Evolutionary conservation across 1,140 invertebrate genomes (phyloP).

Genomic region (Mesaphorura yosii): DNA sequence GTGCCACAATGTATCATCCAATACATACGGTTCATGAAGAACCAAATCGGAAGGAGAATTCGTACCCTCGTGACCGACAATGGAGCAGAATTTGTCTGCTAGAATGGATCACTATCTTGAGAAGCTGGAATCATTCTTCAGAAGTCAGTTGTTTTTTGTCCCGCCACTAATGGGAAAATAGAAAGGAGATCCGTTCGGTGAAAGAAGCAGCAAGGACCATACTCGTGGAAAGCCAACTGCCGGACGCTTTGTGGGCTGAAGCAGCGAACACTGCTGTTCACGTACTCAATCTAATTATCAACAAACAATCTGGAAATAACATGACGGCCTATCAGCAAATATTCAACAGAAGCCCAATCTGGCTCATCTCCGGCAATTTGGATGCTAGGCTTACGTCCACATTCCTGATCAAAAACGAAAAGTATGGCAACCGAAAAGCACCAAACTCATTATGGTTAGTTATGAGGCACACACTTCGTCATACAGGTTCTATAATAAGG

Average conservation of each 20-base stretch:
- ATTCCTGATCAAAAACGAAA: slow-evolving; percentile 15
- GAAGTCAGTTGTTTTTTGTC: slow-evolving; percentile 38
- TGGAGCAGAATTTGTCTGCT: slow-evolving; percentile 27
- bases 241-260: slow-evolving; percentile 39
- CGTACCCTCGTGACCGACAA: slow-evolving; percentile 20
- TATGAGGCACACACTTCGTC: slow-evolving; percentile 20
- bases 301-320: slow-evolving; percentile 5
- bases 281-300: slow-evolving; percentile 34
- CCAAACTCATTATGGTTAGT: slow-evolving; percentile 28
- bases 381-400: slow-evolving; percentile 29
- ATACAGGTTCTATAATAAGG: slow-evolving; percentile 19
- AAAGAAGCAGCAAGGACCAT: slow-evolving; percentile 30
- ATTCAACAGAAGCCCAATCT: slow-evolving; percentile 31
- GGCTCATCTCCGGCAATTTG: slow-evolving; percentile 32
- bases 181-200: slow-evolving; percentile 38
- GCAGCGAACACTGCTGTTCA: slow-evolving; percentile 38
- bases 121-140: slow-evolving; percentile 39
- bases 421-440: slow-evolving; percentile 29
- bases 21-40: slow-evolving; percentile 7
- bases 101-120: slow-evolving; percentile 11
- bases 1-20: background rate
- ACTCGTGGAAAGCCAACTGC: slow-evolving; percentile 32
- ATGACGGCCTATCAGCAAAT: slow-evolving; percentile 32
- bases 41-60: background rate
- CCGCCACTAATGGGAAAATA: slow-evolving; percentile 42